Base-by-base conservation (phyloP, 2,797 vertebrate species). In the Thunnus albacares region DNA sequence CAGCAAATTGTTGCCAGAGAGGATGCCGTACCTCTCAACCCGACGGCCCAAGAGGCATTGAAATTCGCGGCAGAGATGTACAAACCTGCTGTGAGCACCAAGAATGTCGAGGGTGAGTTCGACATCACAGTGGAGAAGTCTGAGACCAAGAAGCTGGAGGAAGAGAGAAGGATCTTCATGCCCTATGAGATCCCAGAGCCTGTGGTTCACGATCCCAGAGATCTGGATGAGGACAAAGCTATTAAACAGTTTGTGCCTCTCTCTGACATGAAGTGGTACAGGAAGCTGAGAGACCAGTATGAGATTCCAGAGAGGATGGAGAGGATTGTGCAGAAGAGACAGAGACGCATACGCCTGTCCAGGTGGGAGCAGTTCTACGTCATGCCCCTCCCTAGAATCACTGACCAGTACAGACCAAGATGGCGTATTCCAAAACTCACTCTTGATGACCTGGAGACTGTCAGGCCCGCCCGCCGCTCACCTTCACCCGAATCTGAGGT, bases 231-330 rank as follows among this genome's bases (percentile, higher is more conserved):
- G 92, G 97, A 99, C 92, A 97, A 97, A 85, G 86, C 26, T 35
- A 99, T 99, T 81, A 99, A 98, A 90, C 96, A 97, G 62, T 99
- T 97, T 89, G 96, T 99, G 72, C 95, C 98, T 49, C 96, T 99
- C 79, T 99, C 98, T 77, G 98, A 99, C 79, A 99, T 99, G 98
- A 99, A 98, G 88, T 99, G 98, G 98, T 99, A 99, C 89, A 97
- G 95, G 90, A 99, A 96, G 87, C 92, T 99, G 20, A 93, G 96
- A 88, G 98, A 99, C 90, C 97, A 98, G 52, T 99, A 96, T 35
- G 96, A 99, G 91, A 94, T 99, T 93, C 94, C 98, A 78, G 98
- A 97, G 86, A 97, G 95, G 88, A 95, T 97, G 68, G 98, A 99
- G 64, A 96, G 94, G 83, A 92, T 97, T 81, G 96, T 97, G 70